phyloP scores from a whole-genome alignment of 2,888 invertebrate species.

The Beris chalybata region DNA sequence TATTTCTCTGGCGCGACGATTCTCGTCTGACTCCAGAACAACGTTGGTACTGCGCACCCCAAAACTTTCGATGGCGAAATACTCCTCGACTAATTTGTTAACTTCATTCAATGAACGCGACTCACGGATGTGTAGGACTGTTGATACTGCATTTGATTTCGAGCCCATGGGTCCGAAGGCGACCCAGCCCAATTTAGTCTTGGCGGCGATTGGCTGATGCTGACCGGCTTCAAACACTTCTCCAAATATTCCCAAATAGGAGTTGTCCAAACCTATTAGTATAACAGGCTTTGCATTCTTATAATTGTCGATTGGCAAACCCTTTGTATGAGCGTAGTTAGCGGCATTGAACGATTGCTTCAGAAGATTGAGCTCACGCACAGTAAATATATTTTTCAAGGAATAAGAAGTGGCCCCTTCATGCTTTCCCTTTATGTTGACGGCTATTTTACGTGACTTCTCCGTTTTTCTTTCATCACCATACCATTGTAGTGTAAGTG shows the following conservation, averaged over 20 bases:
- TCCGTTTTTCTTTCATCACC: slow-evolving; percentile 4
- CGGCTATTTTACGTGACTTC: slow-evolving; percentile 1
- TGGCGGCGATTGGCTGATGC: slow-evolving; percentile 4
- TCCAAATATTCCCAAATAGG: not conserved
- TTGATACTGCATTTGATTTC: not conserved
- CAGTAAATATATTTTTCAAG: slow-evolving; percentile 1
- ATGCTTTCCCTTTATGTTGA: slow-evolving; percentile 2
- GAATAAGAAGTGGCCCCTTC: not conserved
- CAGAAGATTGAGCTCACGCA: not conserved
- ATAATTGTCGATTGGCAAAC: not conserved
- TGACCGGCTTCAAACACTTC: not conserved
- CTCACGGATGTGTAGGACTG: slow-evolving; percentile 5
- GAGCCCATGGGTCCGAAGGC: not conserved
- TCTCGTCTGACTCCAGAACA: slow-evolving; percentile 12
- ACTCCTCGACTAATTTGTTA: not conserved
- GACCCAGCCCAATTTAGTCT: slow-evolving; percentile 3
- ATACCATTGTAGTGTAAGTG: slow-evolving; percentile 14
- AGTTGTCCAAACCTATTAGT: slow-evolving; percentile 3
- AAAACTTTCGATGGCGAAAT: not conserved
- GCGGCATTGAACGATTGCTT: slow-evolving; percentile 1
- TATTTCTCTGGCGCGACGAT: slow-evolving; percentile 8
- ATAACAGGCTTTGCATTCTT: not conserved
- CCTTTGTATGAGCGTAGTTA: not conserved
- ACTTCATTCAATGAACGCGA: not conserved
- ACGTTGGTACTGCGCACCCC: not conserved